Evolutionary conservation across 2,888 invertebrate genomes (phyloP), one percentile per base, ranked within the genome.

Genomic region (Netelia melanura): DNA sequence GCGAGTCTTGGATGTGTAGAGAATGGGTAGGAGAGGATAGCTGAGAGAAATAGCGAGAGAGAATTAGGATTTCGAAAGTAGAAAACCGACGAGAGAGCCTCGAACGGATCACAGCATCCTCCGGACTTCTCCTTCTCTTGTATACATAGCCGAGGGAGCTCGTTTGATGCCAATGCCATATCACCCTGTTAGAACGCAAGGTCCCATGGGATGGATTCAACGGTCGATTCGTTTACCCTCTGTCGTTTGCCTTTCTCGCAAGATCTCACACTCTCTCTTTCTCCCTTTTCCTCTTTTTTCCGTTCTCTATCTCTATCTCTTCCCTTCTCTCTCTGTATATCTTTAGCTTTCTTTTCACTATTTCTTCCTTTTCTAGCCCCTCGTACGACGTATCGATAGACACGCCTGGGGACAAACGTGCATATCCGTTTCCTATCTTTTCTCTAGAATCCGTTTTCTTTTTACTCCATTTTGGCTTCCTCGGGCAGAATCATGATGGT

Each of bases 241-340:
- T 79, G 78, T 84, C 83, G 84, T 87, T 87, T 84, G 81, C 81
- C 76, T 81, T 83, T 48, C 77, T 81, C 74, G 72, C 76, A 83
- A 14, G 17, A 3, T 25, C 44, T 43, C 10, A 8, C 44, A 11
- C 68, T 21, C n/a, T 56, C 43, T 71, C 61, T 62, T 62, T 65
- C 14, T 56, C 43, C 17, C 25, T 58, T 21, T 44, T 68, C 54
- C 8, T 71, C 25, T 38, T 38, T 38, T 6, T 38, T 8, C 6
- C 38, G 0, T 6, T 38, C 38, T 6, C 38, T 6, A 1, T 38
- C 38, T 38, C 5, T 38, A 3, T 38, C 38, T 6, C 38, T 38
- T 1, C 5, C 38, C 6, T 6, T 3, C 38, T 0, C 38, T 38
- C 6, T 6, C 38, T 38, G 38, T 38, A 38, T 38, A 38, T 21